Conservation (phyloP, 2,888 invertebrate species). For the Tenodera sinensis region DNA sequence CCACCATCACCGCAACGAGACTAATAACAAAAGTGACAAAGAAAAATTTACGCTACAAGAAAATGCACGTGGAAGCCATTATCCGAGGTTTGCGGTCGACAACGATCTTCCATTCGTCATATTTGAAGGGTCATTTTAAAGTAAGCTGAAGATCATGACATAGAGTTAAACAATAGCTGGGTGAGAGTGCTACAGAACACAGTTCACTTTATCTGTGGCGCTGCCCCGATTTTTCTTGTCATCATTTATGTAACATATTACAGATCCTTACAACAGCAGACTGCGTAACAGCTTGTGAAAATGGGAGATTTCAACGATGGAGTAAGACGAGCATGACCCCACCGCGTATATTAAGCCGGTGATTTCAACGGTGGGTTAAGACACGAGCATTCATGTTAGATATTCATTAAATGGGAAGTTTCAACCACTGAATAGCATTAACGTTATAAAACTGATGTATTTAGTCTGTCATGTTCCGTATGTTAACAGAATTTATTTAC, state of each 20-base stretch:
- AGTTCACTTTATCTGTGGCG: not conserved
- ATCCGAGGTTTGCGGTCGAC: slow-evolving; percentile 16
- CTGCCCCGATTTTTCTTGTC: not conserved
- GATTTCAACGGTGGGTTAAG: not conserved
- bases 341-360: not conserved
- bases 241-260: not conserved
- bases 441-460: too few species aligned
- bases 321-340: not conserved
- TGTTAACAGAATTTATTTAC: too few species aligned
- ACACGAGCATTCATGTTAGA: not conserved
- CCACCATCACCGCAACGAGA: not conserved
- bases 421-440: too few species aligned
- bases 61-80: slow-evolving; percentile 12
- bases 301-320: too few species aligned
- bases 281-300: not conserved
- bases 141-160: not conserved
- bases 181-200: not conserved
- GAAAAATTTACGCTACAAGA: slow-evolving; percentile 11
- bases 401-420: too few species aligned
- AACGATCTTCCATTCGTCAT: slow-evolving; percentile 16
- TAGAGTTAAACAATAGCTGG: not conserved
- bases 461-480: too few species aligned
- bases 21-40: slow-evolving; percentile 15
- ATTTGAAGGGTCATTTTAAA: slow-evolving; percentile 7
- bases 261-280: not conserved